Evolutionary conservation across 1,140 invertebrate species (phyloP), one percentile per base, ranked within the genome.

Genomic region (Amphibalanus amphitrite): DNA sequence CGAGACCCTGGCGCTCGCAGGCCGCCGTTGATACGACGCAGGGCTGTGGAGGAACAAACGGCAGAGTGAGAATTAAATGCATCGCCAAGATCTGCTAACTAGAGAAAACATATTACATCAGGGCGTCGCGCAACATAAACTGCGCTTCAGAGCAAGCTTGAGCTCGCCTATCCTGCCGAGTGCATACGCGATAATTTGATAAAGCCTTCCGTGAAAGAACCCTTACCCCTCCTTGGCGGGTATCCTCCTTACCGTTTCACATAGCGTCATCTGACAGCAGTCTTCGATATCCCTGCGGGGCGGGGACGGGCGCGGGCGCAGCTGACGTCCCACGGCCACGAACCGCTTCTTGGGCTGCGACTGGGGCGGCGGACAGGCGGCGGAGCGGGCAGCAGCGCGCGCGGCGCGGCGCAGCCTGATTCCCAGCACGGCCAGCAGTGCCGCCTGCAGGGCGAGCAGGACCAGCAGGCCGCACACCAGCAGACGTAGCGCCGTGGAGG

Each of bases 251-350:
- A 76, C 75, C 59, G 75, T 76, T 47, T 76, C 75, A 72, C 75
- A 76, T 25, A 76, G 67, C n/a, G 75, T 76, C 75, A 76, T 76
- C 38, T 76, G 75, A 69, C 75, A 76, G 65, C 75, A 76, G 70
- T 76, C 75, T 67, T 76, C 75, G 67, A 76, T 76, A 69, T 76
- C 65, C 74, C 87, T 87, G 85, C 81, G 91, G 74, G 93, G 93
- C 70, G 94, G 94, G 74, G 94, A 97, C 75, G 95, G 93, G 74
- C 89, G 97, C 20, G 97, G 97, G 81, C 94, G 95, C 67, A 95
- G 91, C 69, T 90, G 93, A 28, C 88, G 88, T 76, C 87, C 93
- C 38, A 92, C 88, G 79, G 87, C 94, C 70, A 84, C 96, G 67
- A 92, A 96, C 25, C 91, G 93, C 0, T 90, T 98, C 30, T 84